Conservation (phyloP, 2,888 invertebrate species). For the Ormyrus labotus region DNA sequence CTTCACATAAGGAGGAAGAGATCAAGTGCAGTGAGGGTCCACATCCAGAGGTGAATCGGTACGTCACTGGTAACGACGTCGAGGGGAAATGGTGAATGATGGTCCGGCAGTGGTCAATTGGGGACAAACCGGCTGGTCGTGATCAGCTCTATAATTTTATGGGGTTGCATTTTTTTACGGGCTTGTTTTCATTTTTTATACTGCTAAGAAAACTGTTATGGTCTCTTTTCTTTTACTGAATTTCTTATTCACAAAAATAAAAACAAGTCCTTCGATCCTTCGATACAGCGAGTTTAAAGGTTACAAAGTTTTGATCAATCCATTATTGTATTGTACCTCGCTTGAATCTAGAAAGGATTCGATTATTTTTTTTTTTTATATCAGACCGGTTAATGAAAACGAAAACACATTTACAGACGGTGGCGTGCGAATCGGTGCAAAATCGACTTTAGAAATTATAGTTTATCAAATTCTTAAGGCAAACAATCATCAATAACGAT, state of each 20-base stretch:
- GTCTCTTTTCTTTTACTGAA: neutral
- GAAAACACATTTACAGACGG: conserved; percentile 69
- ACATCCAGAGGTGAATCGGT: conserved; percentile 39
- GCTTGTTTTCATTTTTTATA: conserved; percentile 45
- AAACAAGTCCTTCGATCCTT: conserved; percentile 22
- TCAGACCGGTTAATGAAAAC: conserved; percentile 57
- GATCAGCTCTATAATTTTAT: conserved; percentile 65
- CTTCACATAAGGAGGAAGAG: conserved; percentile 18
- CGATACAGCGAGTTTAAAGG: conserved; percentile 35
- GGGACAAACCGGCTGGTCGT: conserved; percentile 66
- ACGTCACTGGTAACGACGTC: conserved; percentile 56
- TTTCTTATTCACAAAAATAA: conserved; percentile 39
- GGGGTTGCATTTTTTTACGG: conserved; percentile 31
- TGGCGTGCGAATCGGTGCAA: conserved; percentile 80
- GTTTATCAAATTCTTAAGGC: conserved; percentile 22
- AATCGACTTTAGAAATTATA: conserved; percentile 76
- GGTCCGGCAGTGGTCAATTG: conserved; percentile 60
- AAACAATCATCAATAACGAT: conserved; percentile 38
- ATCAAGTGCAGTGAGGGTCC: conserved; percentile 60
- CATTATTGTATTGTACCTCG: conserved; percentile 1
- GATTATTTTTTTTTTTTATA: conserved; percentile 3
- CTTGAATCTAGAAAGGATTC: conserved; percentile 50
- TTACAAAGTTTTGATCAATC: neutral
- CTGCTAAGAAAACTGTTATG: conserved; percentile 1
- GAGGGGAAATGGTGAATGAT: conserved; percentile 50